Evolutionary conservation across 1,140 invertebrate species (phyloP).

Genomic region (Drosophila eugracilis): DNA sequence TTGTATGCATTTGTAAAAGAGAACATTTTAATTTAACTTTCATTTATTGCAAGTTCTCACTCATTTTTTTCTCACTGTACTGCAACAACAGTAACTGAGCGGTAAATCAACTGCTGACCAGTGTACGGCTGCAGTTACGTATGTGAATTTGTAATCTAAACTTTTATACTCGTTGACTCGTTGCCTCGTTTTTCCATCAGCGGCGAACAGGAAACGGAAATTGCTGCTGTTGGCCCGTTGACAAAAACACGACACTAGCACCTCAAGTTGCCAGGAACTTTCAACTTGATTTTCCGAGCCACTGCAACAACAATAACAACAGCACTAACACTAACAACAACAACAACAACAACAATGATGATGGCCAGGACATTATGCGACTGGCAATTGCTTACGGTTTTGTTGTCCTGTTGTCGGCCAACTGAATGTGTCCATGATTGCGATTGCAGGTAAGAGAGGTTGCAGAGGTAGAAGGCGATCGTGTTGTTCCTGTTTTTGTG

Average conservation of each 20-base stretch:
- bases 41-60: background rate
- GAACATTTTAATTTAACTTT: background rate
- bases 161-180: constrained; percentile 72
- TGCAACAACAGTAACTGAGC: constrained; percentile 36
- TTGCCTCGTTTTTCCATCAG: constrained; percentile 64
- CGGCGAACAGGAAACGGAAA: constrained; percentile 78
- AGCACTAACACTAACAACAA: background rate
- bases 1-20: too few relatives aligned
- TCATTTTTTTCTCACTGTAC: constrained; percentile 4
- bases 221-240: constrained; percentile 81
- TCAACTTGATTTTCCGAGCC: constrained; percentile 72
- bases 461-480: constrained; percentile 18
- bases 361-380: constrained; percentile 60
- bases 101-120: constrained; percentile 79
- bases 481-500: constrained; percentile 41
- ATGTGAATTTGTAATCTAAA: constrained; percentile 83
- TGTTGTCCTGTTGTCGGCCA: constrained; percentile 40
- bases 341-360: background rate
- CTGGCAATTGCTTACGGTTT: constrained; percentile 75
- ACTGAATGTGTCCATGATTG: constrained; percentile 74
- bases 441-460: constrained; percentile 21
- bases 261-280: constrained; percentile 79
- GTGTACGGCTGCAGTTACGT: constrained; percentile 64
- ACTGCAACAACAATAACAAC: background rate
- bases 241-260: constrained; percentile 83